Percentiles rank a stretch among this genome's conserved stretches.
These are phyloP conservation scores for Steinernema scapterisci DNA, from an alignment of 2,888 invertebrate species.

Conservation along the genomic window DNA sequence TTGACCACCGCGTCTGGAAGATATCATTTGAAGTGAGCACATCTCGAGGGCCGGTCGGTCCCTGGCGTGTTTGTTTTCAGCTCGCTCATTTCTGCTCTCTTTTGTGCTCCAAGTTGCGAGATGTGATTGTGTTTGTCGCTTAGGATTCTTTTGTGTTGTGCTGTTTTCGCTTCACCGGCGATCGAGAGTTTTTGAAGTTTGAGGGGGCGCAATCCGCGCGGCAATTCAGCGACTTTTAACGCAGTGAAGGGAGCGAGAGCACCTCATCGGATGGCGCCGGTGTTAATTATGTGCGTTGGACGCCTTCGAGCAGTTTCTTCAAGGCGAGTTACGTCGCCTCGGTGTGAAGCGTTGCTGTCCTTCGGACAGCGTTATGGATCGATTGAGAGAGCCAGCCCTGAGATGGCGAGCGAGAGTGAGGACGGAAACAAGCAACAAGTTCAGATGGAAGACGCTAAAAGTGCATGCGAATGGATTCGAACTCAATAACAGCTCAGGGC, in stretches of 20 bases:
- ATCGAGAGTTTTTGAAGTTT: neutral
- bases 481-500: neutral
- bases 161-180: neutral
- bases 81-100: no score
- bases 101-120: no score
- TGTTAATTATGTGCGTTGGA: slow-evolving; percentile 5
- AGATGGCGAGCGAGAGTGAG: neutral
- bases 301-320: slow-evolving; percentile 23
- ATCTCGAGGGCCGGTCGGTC: no score
- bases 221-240: neutral
- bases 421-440: slow-evolving; percentile 13
- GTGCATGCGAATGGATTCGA: neutral
- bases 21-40: no score
- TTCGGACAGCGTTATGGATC: slow-evolving; percentile 23
- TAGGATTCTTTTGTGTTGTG: no score
- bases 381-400: slow-evolving; percentile 22
- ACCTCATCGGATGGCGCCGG: slow-evolving; percentile 11
- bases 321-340: neutral
- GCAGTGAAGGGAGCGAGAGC: neutral
- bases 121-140: no score
- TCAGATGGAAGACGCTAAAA: slow-evolving; percentile 3
- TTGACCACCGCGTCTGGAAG: no score
- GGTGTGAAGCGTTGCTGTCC: neutral
- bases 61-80: no score
- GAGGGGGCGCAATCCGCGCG: neutral